phyloP scores from a whole-genome alignment of 1,140 invertebrate genomes.

The Phortica variegata region DNA sequence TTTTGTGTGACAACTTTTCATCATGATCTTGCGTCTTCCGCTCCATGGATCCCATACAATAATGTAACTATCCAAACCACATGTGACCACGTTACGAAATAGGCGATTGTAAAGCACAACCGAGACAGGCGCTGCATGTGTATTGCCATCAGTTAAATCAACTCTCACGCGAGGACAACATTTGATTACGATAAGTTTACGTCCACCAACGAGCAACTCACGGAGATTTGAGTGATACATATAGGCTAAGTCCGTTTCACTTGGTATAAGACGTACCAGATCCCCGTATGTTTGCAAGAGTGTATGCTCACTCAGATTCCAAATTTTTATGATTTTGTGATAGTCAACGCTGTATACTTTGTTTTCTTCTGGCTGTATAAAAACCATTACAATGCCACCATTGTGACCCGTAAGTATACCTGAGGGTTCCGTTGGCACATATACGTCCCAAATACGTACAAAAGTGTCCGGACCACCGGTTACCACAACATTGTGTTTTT shows the following conservation, averaged over 20 bases:
- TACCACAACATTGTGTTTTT: conserved; percentile 62
- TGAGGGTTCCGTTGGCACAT: conserved; percentile 66
- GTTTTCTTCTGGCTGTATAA: conserved; percentile 69
- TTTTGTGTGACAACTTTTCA: conserved; percentile 67
- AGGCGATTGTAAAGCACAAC: conserved; percentile 69
- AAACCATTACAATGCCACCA: conserved; percentile 66
- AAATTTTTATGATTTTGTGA: conserved; percentile 71
- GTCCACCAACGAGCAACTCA: conserved; percentile 65
- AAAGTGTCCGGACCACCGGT: conserved; percentile 74
- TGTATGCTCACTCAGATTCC: conserved; percentile 63
- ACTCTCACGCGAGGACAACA: conserved; percentile 65
- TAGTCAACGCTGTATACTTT: conserved; percentile 69
- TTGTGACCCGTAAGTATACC: conserved; percentile 69
- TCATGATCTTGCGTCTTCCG: conserved; percentile 63
- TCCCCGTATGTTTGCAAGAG: conserved; percentile 63
- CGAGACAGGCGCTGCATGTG: conserved; percentile 66
- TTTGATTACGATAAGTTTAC: conserved; percentile 63
- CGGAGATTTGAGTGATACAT: conserved; percentile 67
- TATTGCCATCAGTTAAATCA: conserved; percentile 68
- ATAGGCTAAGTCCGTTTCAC: conserved; percentile 61
- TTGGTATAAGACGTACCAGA: conserved; percentile 61
- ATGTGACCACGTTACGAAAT: conserved; percentile 68
- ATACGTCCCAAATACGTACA: conserved; percentile 75
- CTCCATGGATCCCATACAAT: conserved; percentile 72
- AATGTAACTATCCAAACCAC: conserved; percentile 70